Conservation (phyloP, 2,113 vertebrate species). For the Sclerurus mexicanus region DNA sequence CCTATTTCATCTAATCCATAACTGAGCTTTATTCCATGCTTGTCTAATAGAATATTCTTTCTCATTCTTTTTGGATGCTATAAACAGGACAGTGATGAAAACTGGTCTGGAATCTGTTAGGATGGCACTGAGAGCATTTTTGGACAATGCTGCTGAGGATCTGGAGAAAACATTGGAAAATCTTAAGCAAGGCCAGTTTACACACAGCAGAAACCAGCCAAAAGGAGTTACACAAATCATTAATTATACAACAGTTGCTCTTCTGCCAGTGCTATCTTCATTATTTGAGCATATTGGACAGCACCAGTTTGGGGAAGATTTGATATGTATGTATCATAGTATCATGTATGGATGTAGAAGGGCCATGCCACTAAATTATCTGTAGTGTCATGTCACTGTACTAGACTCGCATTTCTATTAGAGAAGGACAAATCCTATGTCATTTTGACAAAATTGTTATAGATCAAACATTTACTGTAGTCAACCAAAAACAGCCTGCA, state of each 20-base stretch:
- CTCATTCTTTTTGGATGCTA: neutral
- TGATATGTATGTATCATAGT: constrained; percentile 86
- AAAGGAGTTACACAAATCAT: constrained; percentile 93
- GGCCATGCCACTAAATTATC: neutral
- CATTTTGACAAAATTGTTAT: neutral
- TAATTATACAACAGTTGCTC: constrained; percentile 93
- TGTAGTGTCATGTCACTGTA: neutral
- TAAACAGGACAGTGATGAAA: constrained; percentile 93
- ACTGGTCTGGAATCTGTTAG: constrained; percentile 91
- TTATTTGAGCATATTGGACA: constrained; percentile 94
- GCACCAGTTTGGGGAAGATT: constrained; percentile 92
- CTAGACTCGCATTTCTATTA: neutral
- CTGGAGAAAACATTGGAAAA: constrained; percentile 93
- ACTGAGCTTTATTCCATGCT: neutral
- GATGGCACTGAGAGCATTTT: constrained; percentile 84
- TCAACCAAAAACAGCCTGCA: neutral
- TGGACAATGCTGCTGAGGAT: constrained; percentile 90
- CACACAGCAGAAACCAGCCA: constrained; percentile 87
- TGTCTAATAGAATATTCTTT: neutral
- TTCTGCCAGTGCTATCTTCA: constrained; percentile 90
- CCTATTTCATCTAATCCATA: neutral
- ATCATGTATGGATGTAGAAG: neutral
- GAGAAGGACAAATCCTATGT: neutral
- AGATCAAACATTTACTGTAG: neutral
- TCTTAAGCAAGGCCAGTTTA: constrained; percentile 93